Evolutionary conservation across 2,888 invertebrate genomes (phyloP).

Genomic region (Leucozona laternaria): DNA sequence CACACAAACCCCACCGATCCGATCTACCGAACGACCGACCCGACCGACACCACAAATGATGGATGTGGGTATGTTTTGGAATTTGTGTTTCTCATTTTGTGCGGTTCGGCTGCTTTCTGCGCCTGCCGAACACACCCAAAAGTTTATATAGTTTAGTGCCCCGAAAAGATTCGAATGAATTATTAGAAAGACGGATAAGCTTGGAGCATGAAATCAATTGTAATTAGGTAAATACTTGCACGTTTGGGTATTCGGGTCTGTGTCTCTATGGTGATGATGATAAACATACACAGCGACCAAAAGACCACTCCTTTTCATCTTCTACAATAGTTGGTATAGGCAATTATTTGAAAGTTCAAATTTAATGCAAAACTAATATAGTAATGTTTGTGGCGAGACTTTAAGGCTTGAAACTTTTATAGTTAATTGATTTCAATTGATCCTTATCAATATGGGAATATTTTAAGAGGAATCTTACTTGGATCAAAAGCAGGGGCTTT

Average conservation of each 20-base stretch:
- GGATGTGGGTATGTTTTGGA: slow-evolving; percentile 56
- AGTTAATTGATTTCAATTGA: slow-evolving; percentile 48
- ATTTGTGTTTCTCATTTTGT: slow-evolving; percentile 47
- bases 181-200: slow-evolving; percentile 46
- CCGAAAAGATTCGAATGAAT: slow-evolving; percentile 47
- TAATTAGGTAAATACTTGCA: slow-evolving; percentile 69
- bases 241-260: slow-evolving; percentile 31
- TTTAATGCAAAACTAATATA: slow-evolving; percentile 32
- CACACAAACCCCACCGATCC: not conserved
- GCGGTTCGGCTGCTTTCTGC: slow-evolving; percentile 31
- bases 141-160: slow-evolving; percentile 21
- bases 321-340: not conserved
- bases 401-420: slow-evolving; percentile 25
- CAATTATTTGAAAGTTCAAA: slow-evolving; percentile 65
- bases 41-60: slow-evolving; percentile 37
- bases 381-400: slow-evolving; percentile 32
- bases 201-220: slow-evolving; percentile 57
- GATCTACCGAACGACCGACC: not conserved
- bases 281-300: not conserved
- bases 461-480: not conserved
- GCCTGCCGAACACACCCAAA: slow-evolving; percentile 66
- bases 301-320: slow-evolving; percentile 60
- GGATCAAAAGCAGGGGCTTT: not conserved
- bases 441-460: not conserved
- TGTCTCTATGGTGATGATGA: slow-evolving; percentile 10